phyloP scores from a whole-genome alignment of 2,888 invertebrate species.

The Aleiodes leptofemur region DNA sequence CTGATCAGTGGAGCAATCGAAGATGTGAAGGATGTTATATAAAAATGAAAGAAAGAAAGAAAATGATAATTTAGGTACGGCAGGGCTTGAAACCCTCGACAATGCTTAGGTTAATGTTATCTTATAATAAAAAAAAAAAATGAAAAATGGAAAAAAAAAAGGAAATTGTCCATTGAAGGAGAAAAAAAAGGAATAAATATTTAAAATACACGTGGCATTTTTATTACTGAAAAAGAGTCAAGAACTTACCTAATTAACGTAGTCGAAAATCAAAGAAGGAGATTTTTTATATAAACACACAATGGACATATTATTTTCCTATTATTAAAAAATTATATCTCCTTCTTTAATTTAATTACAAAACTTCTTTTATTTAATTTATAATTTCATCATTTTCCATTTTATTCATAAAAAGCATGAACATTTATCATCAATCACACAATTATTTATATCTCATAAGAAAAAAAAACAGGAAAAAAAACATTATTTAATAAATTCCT shows the following conservation, averaged over 20 bases:
- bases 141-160: constrained; percentile 65
- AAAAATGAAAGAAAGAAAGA: constrained; percentile 54
- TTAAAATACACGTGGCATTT: constrained; percentile 71
- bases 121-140: constrained; percentile 73
- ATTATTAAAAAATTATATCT: not conserved
- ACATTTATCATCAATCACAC: constrained; percentile 22
- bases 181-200: constrained; percentile 74
- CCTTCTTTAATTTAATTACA: not conserved
- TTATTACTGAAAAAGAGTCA: constrained; percentile 20
- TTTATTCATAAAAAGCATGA: constrained; percentile 27
- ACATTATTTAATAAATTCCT: not conserved
- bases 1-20: constrained; percentile 69
- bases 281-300: too few relatives aligned
- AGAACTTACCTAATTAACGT: not conserved
- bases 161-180: constrained; percentile 74
- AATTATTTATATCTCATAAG: constrained; percentile 23
- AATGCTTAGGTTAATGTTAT: constrained; percentile 76
- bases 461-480: not conserved
- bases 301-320: too few relatives aligned
- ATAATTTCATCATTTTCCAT: constrained; percentile 22
- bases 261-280: not conserved
- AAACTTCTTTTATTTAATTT: not conserved
- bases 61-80: constrained; percentile 73
- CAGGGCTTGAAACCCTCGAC: constrained; percentile 69
- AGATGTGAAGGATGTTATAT: constrained; percentile 73